A percentile compares a stretch with the other conserved stretches of the same genome.
Evolutionary conservation across 2,888 invertebrate species (phyloP).

Genomic region (Nomada flava): DNA sequence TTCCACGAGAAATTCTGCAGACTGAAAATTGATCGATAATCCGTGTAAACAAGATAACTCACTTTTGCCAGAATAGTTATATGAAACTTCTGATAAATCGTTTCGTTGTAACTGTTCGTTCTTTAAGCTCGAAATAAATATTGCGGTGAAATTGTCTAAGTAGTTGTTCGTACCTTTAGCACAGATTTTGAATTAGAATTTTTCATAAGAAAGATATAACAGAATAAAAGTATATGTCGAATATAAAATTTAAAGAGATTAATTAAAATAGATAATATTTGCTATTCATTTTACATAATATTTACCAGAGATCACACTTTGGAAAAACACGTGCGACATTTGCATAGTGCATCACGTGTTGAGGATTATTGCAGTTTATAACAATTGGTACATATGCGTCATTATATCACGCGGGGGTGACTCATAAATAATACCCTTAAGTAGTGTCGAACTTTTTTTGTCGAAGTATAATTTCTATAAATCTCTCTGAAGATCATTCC

Average conservation of each 20-base stretch:
- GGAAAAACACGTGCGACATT: not conserved
- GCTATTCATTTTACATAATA: too few species aligned
- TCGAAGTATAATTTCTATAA: not conserved
- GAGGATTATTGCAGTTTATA: constrained; percentile 29
- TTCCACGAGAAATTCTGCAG: not conserved
- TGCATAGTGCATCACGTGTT: constrained; percentile 1
- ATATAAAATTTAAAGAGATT: too few species aligned
- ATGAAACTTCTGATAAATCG: too few species aligned
- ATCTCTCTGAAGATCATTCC: not conserved
- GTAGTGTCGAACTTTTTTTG: not conserved
- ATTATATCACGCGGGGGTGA: not conserved
- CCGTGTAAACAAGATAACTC: constrained; percentile 7
- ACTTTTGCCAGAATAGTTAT: too few species aligned
- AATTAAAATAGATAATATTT: too few species aligned
- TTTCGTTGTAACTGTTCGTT: too few species aligned
- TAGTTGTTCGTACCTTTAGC: too few species aligned
- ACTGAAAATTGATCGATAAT: not conserved
- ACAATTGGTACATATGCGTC: constrained; percentile 30
- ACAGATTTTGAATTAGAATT: too few species aligned
- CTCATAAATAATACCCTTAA: not conserved
- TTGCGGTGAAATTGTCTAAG: too few species aligned
- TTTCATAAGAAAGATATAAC: too few species aligned
- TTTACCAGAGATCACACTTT: not conserved
- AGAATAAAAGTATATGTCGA: too few species aligned
- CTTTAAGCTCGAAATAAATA: too few species aligned